phyloP scores from a whole-genome alignment of 2,888 invertebrate species.

The Operophtera brumata region DNA sequence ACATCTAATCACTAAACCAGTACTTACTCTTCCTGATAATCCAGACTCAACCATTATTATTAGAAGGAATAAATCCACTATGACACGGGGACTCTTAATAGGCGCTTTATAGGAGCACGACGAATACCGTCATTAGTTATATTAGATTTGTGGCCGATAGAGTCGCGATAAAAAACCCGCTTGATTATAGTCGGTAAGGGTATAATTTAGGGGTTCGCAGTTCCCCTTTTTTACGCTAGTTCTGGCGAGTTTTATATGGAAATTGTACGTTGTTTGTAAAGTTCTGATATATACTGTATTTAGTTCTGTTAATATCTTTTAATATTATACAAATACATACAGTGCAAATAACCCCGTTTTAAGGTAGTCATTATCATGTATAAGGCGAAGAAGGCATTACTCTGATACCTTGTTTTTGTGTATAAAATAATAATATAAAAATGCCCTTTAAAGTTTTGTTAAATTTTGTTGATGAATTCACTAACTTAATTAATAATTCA shows the following conservation, averaged over 20 bases:
- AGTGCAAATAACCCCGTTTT: no score
- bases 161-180: slow-evolving; percentile 58
- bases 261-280: slow-evolving; percentile 39
- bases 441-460: no score
- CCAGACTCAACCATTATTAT: slow-evolving; percentile 37
- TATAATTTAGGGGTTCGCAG: slow-evolving; percentile 64
- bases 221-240: slow-evolving; percentile 46
- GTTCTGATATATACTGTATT: slow-evolving; percentile 8
- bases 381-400: no score
- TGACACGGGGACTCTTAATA: slow-evolving; percentile 56
- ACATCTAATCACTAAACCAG: not conserved
- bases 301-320: not conserved
- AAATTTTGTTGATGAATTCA: no score
- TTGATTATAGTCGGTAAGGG: slow-evolving; percentile 57
- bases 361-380: no score
- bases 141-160: slow-evolving; percentile 71
- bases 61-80: slow-evolving; percentile 46
- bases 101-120: slow-evolving; percentile 52
- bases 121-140: slow-evolving; percentile 68
- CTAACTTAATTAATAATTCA: no score
- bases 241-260: slow-evolving; percentile 39
- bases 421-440: no score
- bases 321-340: not conserved
- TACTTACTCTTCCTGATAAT: not conserved
- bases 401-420: no score